Evolutionary conservation across 2,113 vertebrate species (phyloP), one percentile per base, ranked within the genome.

Genomic region (Mesembrinibis cayennensis): DNA sequence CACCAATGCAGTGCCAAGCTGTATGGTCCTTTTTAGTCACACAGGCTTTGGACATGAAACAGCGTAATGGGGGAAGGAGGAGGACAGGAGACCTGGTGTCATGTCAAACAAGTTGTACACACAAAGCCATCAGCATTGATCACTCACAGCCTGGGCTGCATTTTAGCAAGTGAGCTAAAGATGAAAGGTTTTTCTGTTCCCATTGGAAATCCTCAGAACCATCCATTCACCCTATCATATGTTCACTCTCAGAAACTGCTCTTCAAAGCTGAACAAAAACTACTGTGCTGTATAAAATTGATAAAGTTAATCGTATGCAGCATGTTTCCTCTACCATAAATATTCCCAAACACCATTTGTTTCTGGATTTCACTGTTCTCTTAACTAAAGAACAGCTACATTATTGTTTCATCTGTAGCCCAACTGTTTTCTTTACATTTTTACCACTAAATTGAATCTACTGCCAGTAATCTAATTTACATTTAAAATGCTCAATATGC

Each of bases 401-500:
- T 94, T 97, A 97, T 98, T 98, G 98, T 98, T 98, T 95, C 97
- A 89, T 95, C 97, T 97, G 36, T 71, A 84, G 96, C 91, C 97
- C 91, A 52, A 93, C 95, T 72, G 83, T 97, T 97, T 97, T 98
- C 97, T 97, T 97, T 96, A 97, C 91, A 94, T 98, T 98, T 97
- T 97, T 98, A 93, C 98, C 92, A 89, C 97, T 98, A 98, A 98
- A 98, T 98, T 97, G 97, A 98, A 98, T 98, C 98, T 98, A 97
- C 93, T 88, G 94, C 96, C 97, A 95, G 97, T 98, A 98, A 98
- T 98, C 97, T 97, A 98, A 98, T 98, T 98, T 98, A 97, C 97
- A 98, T 98, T 90, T 92, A 97, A 97, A 98, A 98, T 97, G 92
- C 94, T 66, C 97, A 97, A 97, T 96, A 97, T 97, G 98, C 97